A percentile compares a stretch with the other conserved stretches of the same genome.
phyloP scores from a whole-genome alignment of 2,888 invertebrate genomes.

The Pecten maximus region DNA sequence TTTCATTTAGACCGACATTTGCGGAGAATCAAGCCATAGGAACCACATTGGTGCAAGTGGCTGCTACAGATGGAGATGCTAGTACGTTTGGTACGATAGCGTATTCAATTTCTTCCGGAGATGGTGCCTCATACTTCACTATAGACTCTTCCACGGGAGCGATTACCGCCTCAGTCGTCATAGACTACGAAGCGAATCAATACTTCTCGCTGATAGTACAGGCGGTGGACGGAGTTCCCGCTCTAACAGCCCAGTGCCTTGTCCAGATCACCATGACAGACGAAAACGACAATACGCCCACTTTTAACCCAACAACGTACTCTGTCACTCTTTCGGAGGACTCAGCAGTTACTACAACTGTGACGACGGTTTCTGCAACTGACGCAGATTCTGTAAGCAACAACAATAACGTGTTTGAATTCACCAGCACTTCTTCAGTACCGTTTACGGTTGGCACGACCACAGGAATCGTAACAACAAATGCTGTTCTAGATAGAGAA shows the following conservation, averaged over 20 bases:
- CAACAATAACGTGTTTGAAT: slow-evolving; percentile 72
- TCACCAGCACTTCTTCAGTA: slow-evolving; percentile 49
- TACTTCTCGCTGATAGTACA: slow-evolving; percentile 66
- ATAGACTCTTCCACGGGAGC: slow-evolving; percentile 66
- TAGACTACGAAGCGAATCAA: slow-evolving; percentile 71
- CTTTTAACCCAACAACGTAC: slow-evolving; percentile 60
- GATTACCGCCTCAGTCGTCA: slow-evolving; percentile 59
- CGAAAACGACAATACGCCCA: slow-evolving; percentile 73
- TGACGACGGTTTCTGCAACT: slow-evolving; percentile 64
- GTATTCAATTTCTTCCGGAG: slow-evolving; percentile 66
- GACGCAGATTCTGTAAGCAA: slow-evolving; percentile 70
- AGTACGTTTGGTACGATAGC: slow-evolving; percentile 66
- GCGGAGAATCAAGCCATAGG: slow-evolving; percentile 62
- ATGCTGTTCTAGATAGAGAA: slow-evolving; percentile 71
- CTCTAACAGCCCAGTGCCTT: slow-evolving; percentile 62
- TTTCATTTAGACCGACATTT: slow-evolving; percentile 49
- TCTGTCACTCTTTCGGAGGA: slow-evolving; percentile 64
- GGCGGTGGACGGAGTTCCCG: slow-evolving; percentile 69
- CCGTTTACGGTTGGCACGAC: slow-evolving; percentile 63
- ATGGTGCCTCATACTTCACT: slow-evolving; percentile 63
- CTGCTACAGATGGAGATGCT: slow-evolving; percentile 62
- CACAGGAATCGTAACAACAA: slow-evolving; percentile 67
- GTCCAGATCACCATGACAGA: slow-evolving; percentile 67
- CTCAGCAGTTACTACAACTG: slow-evolving; percentile 61
- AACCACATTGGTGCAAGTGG: slow-evolving; percentile 54